Evolutionary conservation across 2,797 vertebrate genomes (phyloP).

Genomic region (Catamblyrhynchus diadema): DNA sequence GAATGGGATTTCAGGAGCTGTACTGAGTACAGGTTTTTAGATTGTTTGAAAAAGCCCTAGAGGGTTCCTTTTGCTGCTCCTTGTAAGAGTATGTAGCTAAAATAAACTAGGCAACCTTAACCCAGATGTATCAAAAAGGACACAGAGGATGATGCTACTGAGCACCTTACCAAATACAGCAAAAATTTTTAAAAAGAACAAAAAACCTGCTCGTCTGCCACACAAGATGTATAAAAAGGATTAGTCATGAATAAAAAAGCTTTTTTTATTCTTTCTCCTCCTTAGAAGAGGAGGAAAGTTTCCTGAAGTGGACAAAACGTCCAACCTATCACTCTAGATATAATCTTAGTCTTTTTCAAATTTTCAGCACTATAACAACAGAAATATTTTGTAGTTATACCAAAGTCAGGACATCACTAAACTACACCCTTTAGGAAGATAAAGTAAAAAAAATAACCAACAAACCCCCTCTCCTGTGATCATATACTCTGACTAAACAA

Average conservation of each 20-base stretch:
- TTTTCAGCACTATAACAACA: neutral
- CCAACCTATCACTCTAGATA: fast-evolving
- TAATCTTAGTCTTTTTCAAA: neutral
- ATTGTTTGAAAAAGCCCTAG: neutral
- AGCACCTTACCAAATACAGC: neutral
- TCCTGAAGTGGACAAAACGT: neutral
- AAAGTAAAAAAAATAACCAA: fast-evolving
- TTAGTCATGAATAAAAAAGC: fast-evolving
- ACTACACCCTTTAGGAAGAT: neutral
- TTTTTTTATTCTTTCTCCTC: neutral
- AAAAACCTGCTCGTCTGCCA: neutral
- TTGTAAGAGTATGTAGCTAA: neutral
- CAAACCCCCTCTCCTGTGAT: neutral
- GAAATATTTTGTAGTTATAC: neutral
- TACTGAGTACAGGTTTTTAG: neutral
- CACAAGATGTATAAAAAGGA: neutral
- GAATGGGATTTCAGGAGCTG: neutral
- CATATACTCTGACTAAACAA: neutral
- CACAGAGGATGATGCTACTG: neutral
- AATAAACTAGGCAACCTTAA: neutral
- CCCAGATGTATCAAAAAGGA: neutral
- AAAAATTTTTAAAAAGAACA: neutral
- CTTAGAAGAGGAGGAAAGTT: neutral
- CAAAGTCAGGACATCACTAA: neutral
- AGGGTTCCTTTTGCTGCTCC: neutral